Evolutionary conservation across 2,888 invertebrate species (phyloP).

Genomic region (Tricholauxania praeusta): DNA sequence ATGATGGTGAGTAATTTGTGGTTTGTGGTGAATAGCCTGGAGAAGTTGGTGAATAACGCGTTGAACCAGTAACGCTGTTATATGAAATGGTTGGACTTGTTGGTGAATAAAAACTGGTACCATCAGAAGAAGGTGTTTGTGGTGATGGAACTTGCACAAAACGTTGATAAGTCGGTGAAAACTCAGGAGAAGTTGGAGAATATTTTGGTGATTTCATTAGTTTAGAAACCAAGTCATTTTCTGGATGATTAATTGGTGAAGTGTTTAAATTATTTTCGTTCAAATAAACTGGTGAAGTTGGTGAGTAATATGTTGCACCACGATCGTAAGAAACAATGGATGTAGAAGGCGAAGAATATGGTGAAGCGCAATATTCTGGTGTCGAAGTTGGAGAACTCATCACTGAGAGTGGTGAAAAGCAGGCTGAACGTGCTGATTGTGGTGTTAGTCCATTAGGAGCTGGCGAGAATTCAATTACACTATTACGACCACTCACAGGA

Average conservation of each 20-base stretch:
- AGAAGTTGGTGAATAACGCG: constrained; percentile 77
- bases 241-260: constrained; percentile 1
- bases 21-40: constrained; percentile 76
- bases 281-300: constrained; percentile 43
- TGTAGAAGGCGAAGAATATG: constrained; percentile 37
- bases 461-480: constrained; percentile 41
- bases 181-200: constrained; percentile 77
- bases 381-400: constrained; percentile 61
- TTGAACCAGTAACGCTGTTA: constrained; percentile 75
- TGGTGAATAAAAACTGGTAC: constrained; percentile 73
- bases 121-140: constrained; percentile 70
- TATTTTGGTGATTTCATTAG: constrained; percentile 67
- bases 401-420: constrained; percentile 57
- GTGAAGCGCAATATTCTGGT: constrained; percentile 37
- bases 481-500: constrained; percentile 37
- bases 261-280: constrained; percentile 63
- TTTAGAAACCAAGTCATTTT: constrained; percentile 36
- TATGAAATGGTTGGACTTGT: constrained; percentile 74
- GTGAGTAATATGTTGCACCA: constrained; percentile 45
- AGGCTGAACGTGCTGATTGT: constrained; percentile 40
- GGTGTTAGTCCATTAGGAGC: constrained; percentile 11
- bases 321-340: constrained; percentile 37
- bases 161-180: constrained; percentile 69
- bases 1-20: constrained; percentile 78
- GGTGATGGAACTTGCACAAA: constrained; percentile 64